A percentile compares a stretch with the other conserved stretches of the same genome.
These are phyloP conservation scores for Scomber japonicus DNA, from an alignment of 2,113 vertebrate genomes.

Conservation along the genomic window DNA sequence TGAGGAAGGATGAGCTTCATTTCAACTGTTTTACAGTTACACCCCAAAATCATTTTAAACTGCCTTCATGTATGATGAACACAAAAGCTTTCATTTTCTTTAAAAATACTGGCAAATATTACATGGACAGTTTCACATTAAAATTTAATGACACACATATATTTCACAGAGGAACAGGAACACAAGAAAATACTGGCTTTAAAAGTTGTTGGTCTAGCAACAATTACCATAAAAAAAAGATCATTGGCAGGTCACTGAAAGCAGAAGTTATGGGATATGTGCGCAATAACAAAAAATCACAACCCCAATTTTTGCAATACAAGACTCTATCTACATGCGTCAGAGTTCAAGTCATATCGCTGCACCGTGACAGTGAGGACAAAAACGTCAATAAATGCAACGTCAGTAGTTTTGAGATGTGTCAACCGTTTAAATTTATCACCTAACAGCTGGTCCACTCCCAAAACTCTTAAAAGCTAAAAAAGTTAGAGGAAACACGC, in stretches of 20 bases:
- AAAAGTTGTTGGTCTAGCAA: neutral
- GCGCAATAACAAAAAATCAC: neutral
- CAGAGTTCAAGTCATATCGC: no score
- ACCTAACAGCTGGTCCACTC: neutral
- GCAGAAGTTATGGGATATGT: neutral
- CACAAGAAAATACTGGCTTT: neutral
- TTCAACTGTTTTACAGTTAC: constrained; percentile 39
- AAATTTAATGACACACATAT: neutral
- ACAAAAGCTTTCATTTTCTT: neutral
- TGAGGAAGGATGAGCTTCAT: constrained; percentile 71
- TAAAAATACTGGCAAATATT: neutral
- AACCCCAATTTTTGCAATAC: neutral
- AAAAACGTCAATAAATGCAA: no score
- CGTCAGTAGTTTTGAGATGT: no score
- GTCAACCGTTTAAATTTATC: no score
- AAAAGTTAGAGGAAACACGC: neutral
- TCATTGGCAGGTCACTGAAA: neutral
- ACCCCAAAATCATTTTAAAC: constrained; percentile 16
- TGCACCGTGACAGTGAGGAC: no score
- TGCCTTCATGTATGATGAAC: neutral
- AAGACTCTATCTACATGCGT: neutral
- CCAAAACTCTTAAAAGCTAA: neutral
- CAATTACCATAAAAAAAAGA: neutral
- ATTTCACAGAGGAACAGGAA: neutral
- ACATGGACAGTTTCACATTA: neutral